Base-by-base conservation (phyloP, 2,113 vertebrate species). In the Helogale parvula region DNA sequence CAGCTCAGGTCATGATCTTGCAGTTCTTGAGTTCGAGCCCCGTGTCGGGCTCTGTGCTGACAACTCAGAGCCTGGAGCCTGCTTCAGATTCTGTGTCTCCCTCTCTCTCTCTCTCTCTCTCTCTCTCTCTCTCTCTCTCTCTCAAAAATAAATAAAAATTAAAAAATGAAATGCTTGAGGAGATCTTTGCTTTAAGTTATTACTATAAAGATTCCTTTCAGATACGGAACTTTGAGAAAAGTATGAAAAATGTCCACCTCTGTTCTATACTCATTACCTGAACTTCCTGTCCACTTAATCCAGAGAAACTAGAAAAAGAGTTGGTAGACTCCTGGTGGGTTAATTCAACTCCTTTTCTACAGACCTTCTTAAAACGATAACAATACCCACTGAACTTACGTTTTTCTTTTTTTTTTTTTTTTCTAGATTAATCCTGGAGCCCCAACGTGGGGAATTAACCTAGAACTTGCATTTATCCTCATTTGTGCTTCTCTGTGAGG, bases 291-390 rank as follows among this genome's bases (percentile, higher is more conserved):
- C 63, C 23, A 35, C 14, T 72, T 82, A 77, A 50, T 88, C 27
- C 0, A 0, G 0, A 54, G 1, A 29, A 16, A 38, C 1, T 68
- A 47, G 54, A 11, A 21, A 63, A 74, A 57, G 33, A 29, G 15
- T 7, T 13, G 35, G 23, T 17, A 6, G 17, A 76, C 23, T 74
- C n/a, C n/a, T 72, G 38, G 57, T 69, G 54, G 19, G 21, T 29
- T 16, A 91, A 14, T 5, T n/a, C 71, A 31, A 4, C 10, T 25
- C 23, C 8, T 68, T 94, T 68, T 60, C 33, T 15, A 57, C 27
- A 69, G 60, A 65, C 3, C 17, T 31, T 71, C 25, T 76, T 77
- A 31, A 76, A 65, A 77, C 13, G 29, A 54, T 19, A 31, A 35
- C 35, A 41, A 65, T 47, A 63, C 31, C 31, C 29, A 10, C 50